A percentile compares a stretch with the other conserved stretches of the same genome.
These are phyloP conservation scores for Onychomys arenicola DNA, from an alignment of 2,797 vertebrate genomes.

Conservation along the genomic window DNA sequence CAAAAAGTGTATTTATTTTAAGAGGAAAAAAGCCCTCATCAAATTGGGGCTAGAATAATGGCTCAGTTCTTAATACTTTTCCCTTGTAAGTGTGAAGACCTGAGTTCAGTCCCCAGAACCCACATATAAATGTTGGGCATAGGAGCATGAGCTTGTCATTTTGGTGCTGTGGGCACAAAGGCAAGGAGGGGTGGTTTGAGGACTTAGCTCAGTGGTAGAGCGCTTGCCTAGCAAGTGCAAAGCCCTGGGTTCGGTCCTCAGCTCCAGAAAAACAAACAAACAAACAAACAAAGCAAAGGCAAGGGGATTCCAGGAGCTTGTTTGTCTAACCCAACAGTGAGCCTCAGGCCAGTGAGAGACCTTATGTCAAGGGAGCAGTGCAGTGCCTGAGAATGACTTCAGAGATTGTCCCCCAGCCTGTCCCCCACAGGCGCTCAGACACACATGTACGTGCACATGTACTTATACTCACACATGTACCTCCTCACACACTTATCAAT, in stretches of 20 bases:
- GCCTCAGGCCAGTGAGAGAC: not conserved
- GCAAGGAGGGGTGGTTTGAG: no score
- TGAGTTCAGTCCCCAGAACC: not conserved
- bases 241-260: no score
- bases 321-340: not conserved
- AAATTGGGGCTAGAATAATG: not conserved
- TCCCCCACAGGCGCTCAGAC: not conserved
- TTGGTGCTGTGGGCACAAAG: not conserved
- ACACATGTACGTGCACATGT: no score
- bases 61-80: not conserved
- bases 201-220: no score
- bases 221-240: no score
- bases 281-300: no score
- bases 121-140: not conserved
- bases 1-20: not conserved
- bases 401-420: not conserved
- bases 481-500: not conserved
- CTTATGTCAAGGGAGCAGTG: not conserved
- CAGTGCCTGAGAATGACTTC: not conserved
- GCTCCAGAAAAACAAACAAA: no score
- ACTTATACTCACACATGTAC: not conserved
- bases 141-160: not conserved
- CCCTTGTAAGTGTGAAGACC: not conserved
- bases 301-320: not conserved
- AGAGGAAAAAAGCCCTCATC: not conserved